Percentiles rank a stretch among this genome's conserved stretches.
These are phyloP conservation scores for Xanthia togata DNA, from an alignment of 2,888 invertebrate genomes.

Conservation along the genomic window DNA sequence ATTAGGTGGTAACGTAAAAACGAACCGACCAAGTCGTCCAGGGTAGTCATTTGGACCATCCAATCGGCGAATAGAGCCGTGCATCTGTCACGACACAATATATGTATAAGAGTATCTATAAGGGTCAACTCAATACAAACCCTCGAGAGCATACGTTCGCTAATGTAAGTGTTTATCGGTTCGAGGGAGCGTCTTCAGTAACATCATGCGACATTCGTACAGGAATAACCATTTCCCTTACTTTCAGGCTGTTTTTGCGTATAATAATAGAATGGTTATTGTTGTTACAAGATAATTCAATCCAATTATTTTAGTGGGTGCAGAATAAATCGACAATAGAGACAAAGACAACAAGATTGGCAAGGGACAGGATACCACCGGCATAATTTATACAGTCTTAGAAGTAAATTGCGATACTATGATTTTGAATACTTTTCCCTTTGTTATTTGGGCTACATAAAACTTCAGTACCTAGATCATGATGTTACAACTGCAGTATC, in stretches of 20 bases:
- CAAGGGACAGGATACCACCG: neutral
- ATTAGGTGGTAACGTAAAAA: neutral
- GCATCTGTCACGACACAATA: constrained; percentile 50
- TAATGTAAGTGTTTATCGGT: constrained; percentile 55
- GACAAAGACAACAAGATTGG: too few species aligned
- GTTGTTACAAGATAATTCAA: neutral
- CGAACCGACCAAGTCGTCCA: constrained; percentile 20
- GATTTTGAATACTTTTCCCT: neutral
- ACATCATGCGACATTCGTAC: constrained; percentile 26
- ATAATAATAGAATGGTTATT: neutral
- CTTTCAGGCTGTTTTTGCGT: neutral
- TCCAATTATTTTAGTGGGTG: neutral
- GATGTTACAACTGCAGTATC: neutral
- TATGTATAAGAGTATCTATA: constrained; percentile 33
- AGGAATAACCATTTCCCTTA: constrained; percentile 23
- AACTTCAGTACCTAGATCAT: neutral
- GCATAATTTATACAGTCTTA: neutral
- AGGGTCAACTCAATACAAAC: constrained; percentile 58
- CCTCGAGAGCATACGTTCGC: constrained; percentile 51
- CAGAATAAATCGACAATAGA: neutral
- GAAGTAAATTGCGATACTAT: neutral
- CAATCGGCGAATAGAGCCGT: constrained; percentile 35
- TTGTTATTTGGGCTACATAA: neutral
- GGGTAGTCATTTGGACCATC: constrained; percentile 25
- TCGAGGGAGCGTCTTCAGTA: constrained; percentile 22